Evolutionary conservation across 2,113 vertebrate species (phyloP), one percentile per base, ranked within the genome.

Genomic region (Crocuta crocuta): DNA sequence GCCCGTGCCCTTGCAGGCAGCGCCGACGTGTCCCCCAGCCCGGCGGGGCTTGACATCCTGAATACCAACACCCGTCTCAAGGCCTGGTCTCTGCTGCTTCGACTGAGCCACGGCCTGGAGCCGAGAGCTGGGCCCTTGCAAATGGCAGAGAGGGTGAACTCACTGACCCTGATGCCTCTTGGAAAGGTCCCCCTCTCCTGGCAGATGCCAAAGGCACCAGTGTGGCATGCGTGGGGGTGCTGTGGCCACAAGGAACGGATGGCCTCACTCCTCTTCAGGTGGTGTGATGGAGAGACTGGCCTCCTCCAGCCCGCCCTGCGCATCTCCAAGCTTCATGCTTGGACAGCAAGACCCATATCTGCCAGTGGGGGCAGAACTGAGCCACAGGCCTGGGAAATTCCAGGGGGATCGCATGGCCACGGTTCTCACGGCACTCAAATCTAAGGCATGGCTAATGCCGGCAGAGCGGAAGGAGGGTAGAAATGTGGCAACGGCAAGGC

Each of bases 381-480:
- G 89, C 61, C 61, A 33, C 79, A 58, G 71, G 21, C 76, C 13
- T 39, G 48, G 33, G 58, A 9, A 31, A 31, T 5, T 16, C 28
- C 19, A 10, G 63, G 13, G 15, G 1, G 9, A 4, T 0, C 4
- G 4, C 0, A 1, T 0, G 15, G 12, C 33, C 15, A 0, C 8
- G 53, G n/a, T 39, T 61, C 50, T 43, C 5, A 1, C 0, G 9
- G 6, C 0, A 0, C 48, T 53, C 66, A 4, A 4, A 45, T 53
- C 55, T 15, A 19, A 21, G 87, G 31, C 1, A 0, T 55, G 39
- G 73, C 17, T 33, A 24, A 53, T 2, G n/a, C 5, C 55, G 4
- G 35, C 43, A 28, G 58, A 79, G 63, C 2, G 4, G 68, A n/a
- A 10, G 45, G 12, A 83, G 7, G 45, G n/a, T 1, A 45, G 80